These are phyloP conservation scores for Synodontis membranacea DNA, from an alignment of 2,113 vertebrate species.

Conservation along the genomic window DNA sequence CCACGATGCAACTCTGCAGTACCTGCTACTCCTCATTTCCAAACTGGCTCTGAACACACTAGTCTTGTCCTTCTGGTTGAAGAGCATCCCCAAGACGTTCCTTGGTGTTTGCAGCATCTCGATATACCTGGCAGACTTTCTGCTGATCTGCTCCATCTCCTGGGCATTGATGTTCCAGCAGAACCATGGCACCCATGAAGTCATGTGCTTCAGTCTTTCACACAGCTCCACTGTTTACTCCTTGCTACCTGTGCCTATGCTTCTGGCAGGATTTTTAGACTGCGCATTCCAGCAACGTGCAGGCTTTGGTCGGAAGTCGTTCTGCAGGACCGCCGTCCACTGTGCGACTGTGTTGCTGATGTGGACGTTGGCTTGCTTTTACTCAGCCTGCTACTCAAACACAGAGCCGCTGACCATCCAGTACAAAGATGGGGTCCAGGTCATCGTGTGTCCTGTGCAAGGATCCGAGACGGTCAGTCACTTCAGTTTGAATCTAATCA, in stretches of 20 bases:
- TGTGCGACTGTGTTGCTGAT: constrained; percentile 41
- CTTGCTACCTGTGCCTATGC: constrained; percentile 63
- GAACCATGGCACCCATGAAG: neutral
- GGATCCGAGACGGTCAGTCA: constrained; percentile 44
- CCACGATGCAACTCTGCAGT: constrained; percentile 53
- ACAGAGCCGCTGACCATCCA: constrained; percentile 26
- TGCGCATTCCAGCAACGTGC: constrained; percentile 34
- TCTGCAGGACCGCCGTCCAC: constrained; percentile 48
- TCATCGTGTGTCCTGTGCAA: constrained; percentile 59
- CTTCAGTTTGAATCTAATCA: constrained; percentile 45
- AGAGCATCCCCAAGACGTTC: constrained; percentile 50
- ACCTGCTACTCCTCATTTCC: constrained; percentile 57
- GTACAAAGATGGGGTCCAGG: neutral
- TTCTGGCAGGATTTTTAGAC: constrained; percentile 62
- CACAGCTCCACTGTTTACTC: constrained; percentile 60
- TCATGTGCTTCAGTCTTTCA: constrained; percentile 61
- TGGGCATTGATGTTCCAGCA: constrained; percentile 49
- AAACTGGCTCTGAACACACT: constrained; percentile 64
- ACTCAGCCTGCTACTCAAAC: constrained; percentile 36
- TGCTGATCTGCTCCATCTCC: constrained; percentile 38
- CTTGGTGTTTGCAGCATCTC: constrained; percentile 64
- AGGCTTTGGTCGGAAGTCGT: fast-evolving
- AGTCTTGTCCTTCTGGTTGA: constrained; percentile 46
- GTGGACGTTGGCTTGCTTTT: constrained; percentile 59
- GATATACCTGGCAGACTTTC: constrained; percentile 61